Base-by-base conservation (phyloP, 2,113 vertebrate species). In the Dromiciops gliroides region DNA sequence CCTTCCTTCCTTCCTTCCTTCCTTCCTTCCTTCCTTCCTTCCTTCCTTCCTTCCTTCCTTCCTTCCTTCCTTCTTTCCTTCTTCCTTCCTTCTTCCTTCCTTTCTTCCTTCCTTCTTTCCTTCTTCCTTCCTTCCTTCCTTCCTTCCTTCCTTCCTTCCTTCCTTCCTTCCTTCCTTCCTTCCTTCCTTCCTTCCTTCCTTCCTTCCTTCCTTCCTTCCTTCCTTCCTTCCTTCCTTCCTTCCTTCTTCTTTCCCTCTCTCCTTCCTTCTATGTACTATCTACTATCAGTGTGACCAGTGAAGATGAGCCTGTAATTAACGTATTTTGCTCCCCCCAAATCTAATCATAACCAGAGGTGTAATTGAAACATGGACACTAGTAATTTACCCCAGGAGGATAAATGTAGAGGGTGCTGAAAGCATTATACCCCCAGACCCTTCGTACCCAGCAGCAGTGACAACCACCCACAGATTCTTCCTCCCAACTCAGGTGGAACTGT, bases 51-150 rank as follows among this genome's bases (percentile, higher is more conserved):
- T 31, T 56, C 53, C 53, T 56, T 31, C 53, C 53, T 24, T 52
- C 10, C 23, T 52, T 24, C 16, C 1, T 51, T 51, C 16, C 16
- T 19, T 19, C 51, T 19, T 51, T 51, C 51, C 23, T 52, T 4
- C 3, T 24, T 52, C 51, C 51, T 24, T 53, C 50, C 28, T 47
- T 16, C 26, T 67, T 48, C 56, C 0, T n/a, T 51, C 51, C 23
- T 52, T 52, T 4, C 3, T 24, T 52, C 51, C 51, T 24, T 53
- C 50, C 28, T 47, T 16, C 26, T 67, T 48, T 75, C 0, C 0
- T 51, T 31, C 56, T 67, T 89, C 12, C 51, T 51, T 19, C 51
- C 51, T 51, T 19, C 51, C 51, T 83, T 11, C 28, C 67, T 83
- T 31, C 67, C 47, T 48, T 16, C 24, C 88, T 47, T 56, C 0